A percentile compares a stretch with the other conserved stretches of the same genome.
phyloP scores from a whole-genome alignment of 1,140 invertebrate species.

The Myzus persicae region DNA sequence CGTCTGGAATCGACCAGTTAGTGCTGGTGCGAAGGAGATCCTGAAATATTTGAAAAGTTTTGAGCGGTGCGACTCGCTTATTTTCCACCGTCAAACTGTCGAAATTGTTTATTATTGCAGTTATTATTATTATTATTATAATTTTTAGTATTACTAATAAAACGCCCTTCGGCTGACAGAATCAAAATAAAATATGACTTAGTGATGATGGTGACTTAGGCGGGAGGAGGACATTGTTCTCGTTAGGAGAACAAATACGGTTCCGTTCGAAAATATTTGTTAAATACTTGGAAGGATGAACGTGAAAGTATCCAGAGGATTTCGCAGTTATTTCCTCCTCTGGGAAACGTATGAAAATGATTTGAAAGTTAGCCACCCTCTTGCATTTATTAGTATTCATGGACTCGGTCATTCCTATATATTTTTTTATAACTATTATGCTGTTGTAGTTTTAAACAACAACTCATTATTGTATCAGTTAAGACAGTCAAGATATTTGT shows the following conservation, averaged over 20 bases:
- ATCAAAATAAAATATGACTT: not conserved
- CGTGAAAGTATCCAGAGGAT: not conserved
- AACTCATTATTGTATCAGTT: not conserved
- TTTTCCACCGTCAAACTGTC: not conserved
- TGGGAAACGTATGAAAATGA: not conserved
- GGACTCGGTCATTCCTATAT: not conserved
- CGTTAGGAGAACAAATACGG: not conserved
- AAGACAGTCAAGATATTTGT: not conserved
- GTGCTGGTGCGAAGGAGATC: not conserved
- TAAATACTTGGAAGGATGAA: not conserved
- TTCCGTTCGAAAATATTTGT: not conserved
- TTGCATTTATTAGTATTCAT: not conserved
- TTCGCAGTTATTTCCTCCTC: not conserved
- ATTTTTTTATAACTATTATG: not conserved
- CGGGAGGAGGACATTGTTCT: not conserved
- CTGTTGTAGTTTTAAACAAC: not conserved
- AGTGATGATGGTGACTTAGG: not conserved
- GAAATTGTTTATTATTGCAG: not conserved
- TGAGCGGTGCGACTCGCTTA: not conserved
- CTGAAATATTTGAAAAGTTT: not conserved
- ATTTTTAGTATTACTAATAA: not conserved
- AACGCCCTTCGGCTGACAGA: not conserved
- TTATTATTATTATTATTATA: slow-evolving; percentile 21
- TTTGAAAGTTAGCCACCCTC: not conserved
- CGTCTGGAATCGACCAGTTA: not conserved